Evolutionary conservation across 2,888 invertebrate species (phyloP).

Genomic region (Galerucella pusilla): DNA sequence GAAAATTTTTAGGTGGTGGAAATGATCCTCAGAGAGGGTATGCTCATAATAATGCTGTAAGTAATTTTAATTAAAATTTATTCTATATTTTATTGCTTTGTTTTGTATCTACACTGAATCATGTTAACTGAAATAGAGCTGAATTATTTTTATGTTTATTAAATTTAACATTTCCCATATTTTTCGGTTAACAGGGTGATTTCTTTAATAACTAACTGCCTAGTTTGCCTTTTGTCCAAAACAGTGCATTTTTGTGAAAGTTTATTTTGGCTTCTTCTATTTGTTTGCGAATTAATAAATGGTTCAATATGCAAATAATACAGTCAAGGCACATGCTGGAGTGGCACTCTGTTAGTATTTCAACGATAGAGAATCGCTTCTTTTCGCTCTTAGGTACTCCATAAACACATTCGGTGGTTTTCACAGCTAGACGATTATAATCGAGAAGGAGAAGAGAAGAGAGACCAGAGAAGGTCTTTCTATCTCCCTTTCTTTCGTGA

Average conservation of each 20-base stretch:
- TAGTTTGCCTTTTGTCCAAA: constrained; percentile 34
- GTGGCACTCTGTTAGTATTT: too few relatives aligned
- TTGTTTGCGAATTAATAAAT: background rate
- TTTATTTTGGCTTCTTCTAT: constrained; percentile 10
- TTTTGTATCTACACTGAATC: background rate
- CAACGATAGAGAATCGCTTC: too few relatives aligned
- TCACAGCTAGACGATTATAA: too few relatives aligned
- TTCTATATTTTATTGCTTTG: constrained; percentile 4
- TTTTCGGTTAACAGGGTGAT: constrained; percentile 6
- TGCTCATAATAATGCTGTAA: constrained; percentile 56
- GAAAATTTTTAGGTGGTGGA: constrained; percentile 53
- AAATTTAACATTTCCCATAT: background rate
- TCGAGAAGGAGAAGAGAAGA: too few relatives aligned
- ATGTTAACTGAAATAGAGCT: too few relatives aligned
- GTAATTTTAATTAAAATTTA: constrained; percentile 31
- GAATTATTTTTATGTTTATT: too few relatives aligned
- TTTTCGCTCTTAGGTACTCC: too few relatives aligned
- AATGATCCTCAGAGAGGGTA: constrained; percentile 50
- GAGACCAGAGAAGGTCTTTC: too few relatives aligned
- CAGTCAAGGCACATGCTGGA: background rate
- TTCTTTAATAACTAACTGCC: constrained; percentile 38
- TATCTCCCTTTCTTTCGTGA: too few relatives aligned
- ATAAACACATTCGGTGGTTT: too few relatives aligned
- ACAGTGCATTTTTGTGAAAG: constrained; percentile 31
- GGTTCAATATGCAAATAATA: background rate